These are phyloP conservation scores for Globia sparganii DNA, from an alignment of 2,888 invertebrate species.

Conservation along the genomic window DNA sequence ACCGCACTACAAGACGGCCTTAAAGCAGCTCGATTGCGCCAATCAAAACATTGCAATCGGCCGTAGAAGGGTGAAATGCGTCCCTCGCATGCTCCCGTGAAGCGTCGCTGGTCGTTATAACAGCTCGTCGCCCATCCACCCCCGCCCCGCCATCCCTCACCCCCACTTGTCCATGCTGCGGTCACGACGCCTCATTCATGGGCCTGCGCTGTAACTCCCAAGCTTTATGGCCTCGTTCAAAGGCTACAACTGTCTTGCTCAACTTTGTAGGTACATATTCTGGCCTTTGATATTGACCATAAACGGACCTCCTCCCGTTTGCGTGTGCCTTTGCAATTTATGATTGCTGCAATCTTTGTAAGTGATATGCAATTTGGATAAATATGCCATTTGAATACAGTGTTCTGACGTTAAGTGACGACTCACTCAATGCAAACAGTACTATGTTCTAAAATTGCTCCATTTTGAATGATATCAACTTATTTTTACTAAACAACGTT, in stretches of 20 bases:
- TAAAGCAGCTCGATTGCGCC: background rate
- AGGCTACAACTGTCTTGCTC: slow-evolving; percentile 23
- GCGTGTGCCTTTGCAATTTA: slow-evolving; percentile 31
- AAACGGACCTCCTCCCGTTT: slow-evolving; percentile 16
- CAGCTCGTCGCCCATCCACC: slow-evolving; percentile 38
- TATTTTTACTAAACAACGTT: slow-evolving; percentile 23
- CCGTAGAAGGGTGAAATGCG: slow-evolving; percentile 67
- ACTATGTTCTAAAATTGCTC: slow-evolving; percentile 11
- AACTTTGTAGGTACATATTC: slow-evolving; percentile 35
- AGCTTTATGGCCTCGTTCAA: slow-evolving; percentile 50
- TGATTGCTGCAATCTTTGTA: slow-evolving; percentile 29
- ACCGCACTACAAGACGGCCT: no score
- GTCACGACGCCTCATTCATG: slow-evolving; percentile 53
- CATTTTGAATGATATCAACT: slow-evolving; percentile 19
- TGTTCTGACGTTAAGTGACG: slow-evolving; percentile 14
- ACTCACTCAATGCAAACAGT: slow-evolving; percentile 25
- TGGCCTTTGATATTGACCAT: slow-evolving; percentile 28
- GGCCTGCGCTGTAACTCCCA: slow-evolving; percentile 37
- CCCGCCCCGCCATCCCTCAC: slow-evolving; percentile 16
- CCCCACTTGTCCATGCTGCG: slow-evolving; percentile 36
- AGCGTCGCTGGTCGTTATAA: slow-evolving; percentile 57
- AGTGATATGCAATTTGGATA: slow-evolving; percentile 45
- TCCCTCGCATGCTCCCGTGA: slow-evolving; percentile 38
- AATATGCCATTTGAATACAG: slow-evolving; percentile 33
- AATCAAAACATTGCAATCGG: slow-evolving; percentile 41